A percentile compares a stretch with the other conserved stretches of the same genome.
phyloP scores from a whole-genome alignment of 2,797 vertebrate species.

The Sparidentex hasta region DNA sequence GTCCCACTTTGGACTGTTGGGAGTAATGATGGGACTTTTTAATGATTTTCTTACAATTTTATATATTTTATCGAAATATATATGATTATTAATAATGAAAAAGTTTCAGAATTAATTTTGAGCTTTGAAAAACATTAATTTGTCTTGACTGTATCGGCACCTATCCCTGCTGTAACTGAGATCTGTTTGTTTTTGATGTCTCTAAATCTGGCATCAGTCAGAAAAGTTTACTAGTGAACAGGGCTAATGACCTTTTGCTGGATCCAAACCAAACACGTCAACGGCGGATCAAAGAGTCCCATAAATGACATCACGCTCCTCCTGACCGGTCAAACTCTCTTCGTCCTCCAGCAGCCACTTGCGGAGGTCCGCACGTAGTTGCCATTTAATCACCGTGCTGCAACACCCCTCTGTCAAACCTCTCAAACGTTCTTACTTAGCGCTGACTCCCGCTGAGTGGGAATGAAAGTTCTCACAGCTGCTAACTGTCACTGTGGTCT shows the following conservation, averaged over 20 bases:
- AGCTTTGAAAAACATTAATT: not conserved
- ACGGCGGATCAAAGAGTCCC: conserved; percentile 47
- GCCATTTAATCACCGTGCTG: conserved; percentile 72
- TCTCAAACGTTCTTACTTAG: conserved; percentile 68
- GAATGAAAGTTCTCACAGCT: conserved; percentile 83
- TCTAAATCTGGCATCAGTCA: conserved; percentile 40
- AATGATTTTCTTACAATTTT: not conserved
- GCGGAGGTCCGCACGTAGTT: conserved; percentile 69
- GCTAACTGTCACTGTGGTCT: conserved; percentile 82
- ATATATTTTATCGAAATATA: not conserved
- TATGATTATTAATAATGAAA: not conserved
- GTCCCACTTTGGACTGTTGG: not conserved
- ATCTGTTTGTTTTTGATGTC: not conserved
- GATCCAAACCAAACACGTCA: conserved; percentile 34
- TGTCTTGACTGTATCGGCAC: too few relatives aligned
- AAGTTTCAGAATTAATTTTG: not conserved
- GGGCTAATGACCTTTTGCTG: conserved; percentile 1
- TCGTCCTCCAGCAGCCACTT: conserved; percentile 55
- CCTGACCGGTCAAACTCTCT: conserved; percentile 42
- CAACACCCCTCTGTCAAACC: conserved; percentile 79
- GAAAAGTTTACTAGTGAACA: conserved; percentile 13
- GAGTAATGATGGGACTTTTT: not conserved
- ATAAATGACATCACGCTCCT: conserved; percentile 52
- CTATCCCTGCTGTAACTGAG: not conserved
- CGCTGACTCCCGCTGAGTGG: conserved; percentile 67